A percentile compares a stretch with the other conserved stretches of the same genome.
These are phyloP conservation scores for Osmoderma eremita DNA, from an alignment of 2,888 invertebrate species.

Conservation along the genomic window DNA sequence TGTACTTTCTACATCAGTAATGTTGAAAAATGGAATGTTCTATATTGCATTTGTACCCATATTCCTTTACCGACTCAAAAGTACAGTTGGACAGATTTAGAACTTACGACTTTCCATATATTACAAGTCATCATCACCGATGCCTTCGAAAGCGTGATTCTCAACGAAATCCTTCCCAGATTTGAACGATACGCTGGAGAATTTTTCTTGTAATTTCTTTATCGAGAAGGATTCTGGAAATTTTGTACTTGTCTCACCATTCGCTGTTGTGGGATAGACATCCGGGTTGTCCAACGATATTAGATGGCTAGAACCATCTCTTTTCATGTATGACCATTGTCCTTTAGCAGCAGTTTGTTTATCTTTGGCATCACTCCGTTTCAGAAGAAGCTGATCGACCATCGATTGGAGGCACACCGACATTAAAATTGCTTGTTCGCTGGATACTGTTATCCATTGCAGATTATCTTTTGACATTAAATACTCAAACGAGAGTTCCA, in stretches of 20 bases:
- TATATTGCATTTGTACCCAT: constrained; percentile 6
- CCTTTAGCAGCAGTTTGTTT: constrained; percentile 60
- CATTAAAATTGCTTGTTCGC: constrained; percentile 93
- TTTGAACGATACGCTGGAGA: constrained; percentile 77
- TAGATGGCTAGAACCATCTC: constrained; percentile 77
- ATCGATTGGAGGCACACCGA: constrained; percentile 95
- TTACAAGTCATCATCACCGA: constrained; percentile 92
- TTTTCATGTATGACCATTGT: constrained; percentile 76
- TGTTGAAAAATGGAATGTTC: constrained; percentile 20
- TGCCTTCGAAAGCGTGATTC: constrained; percentile 94
- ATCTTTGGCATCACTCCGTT: constrained; percentile 71
- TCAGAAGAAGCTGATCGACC: constrained; percentile 90
- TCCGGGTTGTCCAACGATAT: constrained; percentile 64
- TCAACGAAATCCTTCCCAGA: constrained; percentile 79
- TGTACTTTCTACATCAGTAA: constrained; percentile 3
- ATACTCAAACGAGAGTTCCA: constrained; percentile 95
- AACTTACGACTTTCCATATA: neutral
- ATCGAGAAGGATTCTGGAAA: constrained; percentile 78
- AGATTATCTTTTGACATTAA: constrained; percentile 90
- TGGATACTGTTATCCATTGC: constrained; percentile 92
- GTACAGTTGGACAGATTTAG: neutral
- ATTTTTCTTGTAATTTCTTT: constrained; percentile 77
- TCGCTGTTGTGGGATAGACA: constrained; percentile 48
- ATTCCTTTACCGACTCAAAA: neutral
- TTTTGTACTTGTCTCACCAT: constrained; percentile 68